Evolutionary conservation across 2,113 vertebrate species (phyloP).

Genomic region (Scophthalmus maximus): DNA sequence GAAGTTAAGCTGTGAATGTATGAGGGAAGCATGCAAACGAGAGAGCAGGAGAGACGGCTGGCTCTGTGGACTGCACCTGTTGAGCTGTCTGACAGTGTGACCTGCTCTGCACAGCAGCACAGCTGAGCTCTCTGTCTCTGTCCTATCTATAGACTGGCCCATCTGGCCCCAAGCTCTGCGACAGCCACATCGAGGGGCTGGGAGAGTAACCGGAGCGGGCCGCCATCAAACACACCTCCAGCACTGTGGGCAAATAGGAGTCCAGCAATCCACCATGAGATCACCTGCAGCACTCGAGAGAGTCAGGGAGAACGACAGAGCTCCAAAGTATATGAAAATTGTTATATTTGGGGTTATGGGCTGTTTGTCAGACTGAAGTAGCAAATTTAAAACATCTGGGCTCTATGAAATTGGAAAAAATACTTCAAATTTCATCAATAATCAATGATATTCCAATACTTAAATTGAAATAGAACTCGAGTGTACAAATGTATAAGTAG

Average conservation of each 20-base stretch:
- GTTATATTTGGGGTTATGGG: background rate
- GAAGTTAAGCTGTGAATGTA: conserved; percentile 23
- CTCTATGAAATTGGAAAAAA: no score
- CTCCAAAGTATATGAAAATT: background rate
- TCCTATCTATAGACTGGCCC: conserved; percentile 82
- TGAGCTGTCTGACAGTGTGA: conserved; percentile 76
- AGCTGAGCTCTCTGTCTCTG: conserved; percentile 81
- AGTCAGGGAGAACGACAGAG: background rate
- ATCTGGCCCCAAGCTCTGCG: conserved; percentile 44
- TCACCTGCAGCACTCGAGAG: conserved; percentile 28
- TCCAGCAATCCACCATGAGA: conserved; percentile 8
- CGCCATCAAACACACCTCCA: conserved; percentile 61
- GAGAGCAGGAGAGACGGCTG: conserved; percentile 32
- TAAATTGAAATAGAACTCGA: no score
- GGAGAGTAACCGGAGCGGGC: conserved; percentile 71
- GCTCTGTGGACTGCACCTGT: conserved; percentile 76
- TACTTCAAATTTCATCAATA: no score
- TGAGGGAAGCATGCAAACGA: conserved; percentile 10
- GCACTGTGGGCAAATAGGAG: conserved; percentile 5
- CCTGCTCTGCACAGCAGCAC: conserved; percentile 74
- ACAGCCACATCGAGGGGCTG: conserved; percentile 57
- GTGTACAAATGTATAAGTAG: background rate
- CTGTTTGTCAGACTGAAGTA: background rate
- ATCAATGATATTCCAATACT: no score
- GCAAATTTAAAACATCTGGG: background rate